Percentiles rank a stretch among this genome's conserved stretches.
These are phyloP conservation scores for Allophyes oxyacanthae DNA, from an alignment of 2,888 invertebrate genomes.

Conservation along the genomic window DNA sequence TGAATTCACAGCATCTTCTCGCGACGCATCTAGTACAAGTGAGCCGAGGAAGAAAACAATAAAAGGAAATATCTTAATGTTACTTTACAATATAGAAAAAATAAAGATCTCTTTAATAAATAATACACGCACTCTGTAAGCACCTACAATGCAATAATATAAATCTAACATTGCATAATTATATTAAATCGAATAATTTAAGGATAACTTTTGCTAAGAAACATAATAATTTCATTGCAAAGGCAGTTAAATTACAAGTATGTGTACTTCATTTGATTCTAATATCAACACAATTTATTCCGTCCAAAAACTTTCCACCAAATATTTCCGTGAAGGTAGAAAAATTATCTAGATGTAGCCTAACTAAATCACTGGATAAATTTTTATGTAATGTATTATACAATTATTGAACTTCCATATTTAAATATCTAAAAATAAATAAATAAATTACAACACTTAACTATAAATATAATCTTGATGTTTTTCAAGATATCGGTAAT, in stretches of 20 bases:
- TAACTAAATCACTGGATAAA: too few species aligned
- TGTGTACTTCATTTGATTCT: too few species aligned
- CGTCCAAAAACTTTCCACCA: too few species aligned
- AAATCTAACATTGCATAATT: conserved; percentile 49
- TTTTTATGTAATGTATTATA: conserved; percentile 3
- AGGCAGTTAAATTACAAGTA: too few species aligned
- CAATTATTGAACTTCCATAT: conserved; percentile 11
- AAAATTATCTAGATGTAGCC: too few species aligned
- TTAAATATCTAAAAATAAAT: conserved; percentile 28
- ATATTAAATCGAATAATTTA: conserved; percentile 14
- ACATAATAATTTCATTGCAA: background rate
- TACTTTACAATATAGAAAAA: conserved; percentile 53
- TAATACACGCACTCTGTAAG: conserved; percentile 51
- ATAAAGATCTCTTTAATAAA: conserved; percentile 55
- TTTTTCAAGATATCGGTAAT: conserved; percentile 48
- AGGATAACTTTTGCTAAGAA: conserved; percentile 7
- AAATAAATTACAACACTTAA: conserved; percentile 51
- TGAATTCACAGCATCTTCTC: background rate
- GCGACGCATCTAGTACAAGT: background rate
- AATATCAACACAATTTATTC: too few species aligned
- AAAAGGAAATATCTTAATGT: conserved; percentile 7
- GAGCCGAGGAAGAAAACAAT: background rate
- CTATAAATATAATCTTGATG: conserved; percentile 55
- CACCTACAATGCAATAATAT: conserved; percentile 50
- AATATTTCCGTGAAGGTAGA: too few species aligned